Base-by-base conservation (phyloP, 2,797 vertebrate genomes). In the Pangasius krempfi region DNA sequence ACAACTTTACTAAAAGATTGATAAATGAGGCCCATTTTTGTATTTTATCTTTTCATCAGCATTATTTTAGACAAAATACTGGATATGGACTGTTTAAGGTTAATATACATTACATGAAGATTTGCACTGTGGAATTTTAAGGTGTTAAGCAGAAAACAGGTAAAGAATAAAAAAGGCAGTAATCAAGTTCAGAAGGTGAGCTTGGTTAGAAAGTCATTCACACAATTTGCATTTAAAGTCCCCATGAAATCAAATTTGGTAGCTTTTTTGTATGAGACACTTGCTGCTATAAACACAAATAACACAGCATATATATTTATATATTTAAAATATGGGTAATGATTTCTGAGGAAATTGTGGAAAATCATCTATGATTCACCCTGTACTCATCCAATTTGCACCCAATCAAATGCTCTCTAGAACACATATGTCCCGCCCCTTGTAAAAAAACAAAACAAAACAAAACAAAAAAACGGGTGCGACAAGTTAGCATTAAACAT, bases 31-130 rank as follows among this genome's bases (percentile, higher is more conserved):
- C 56, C 37, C 33, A 14, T 44, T 62, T 10, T 62, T 9, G 37
- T 81, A 81, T 25, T 25, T 60, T 40, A 40, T 60, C 33, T 58
- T 12, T 80, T 37, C 10, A 58, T 37, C 54, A 40, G 18, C 54
- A 40, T 60, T 58, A 60, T 37, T 60, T 60, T 37, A 22, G 4
- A n/a, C 1, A 84, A 78, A 56, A 58, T 33, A 81, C 22, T 60
- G 18, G 25, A 16, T 25, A 50, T 60, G 22, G 18, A 86, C n/a
- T 62, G 6, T 47, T 58, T 80, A 70, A 16, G 64, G 33, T 60
- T 40, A 66, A 86, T 86, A 90, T 90, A 91, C 89, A 91, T 94
- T 92, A 94, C 92, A 91, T 94, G 92, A 93, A 91, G 88, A 88
- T 40, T 40, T 40, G 5, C 56, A 91, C 56, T 91, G 62, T 91